Percentiles rank a stretch among this genome's conserved stretches.
phyloP scores from a whole-genome alignment of 2,113 vertebrate species.

The Cinclus cinclus region DNA sequence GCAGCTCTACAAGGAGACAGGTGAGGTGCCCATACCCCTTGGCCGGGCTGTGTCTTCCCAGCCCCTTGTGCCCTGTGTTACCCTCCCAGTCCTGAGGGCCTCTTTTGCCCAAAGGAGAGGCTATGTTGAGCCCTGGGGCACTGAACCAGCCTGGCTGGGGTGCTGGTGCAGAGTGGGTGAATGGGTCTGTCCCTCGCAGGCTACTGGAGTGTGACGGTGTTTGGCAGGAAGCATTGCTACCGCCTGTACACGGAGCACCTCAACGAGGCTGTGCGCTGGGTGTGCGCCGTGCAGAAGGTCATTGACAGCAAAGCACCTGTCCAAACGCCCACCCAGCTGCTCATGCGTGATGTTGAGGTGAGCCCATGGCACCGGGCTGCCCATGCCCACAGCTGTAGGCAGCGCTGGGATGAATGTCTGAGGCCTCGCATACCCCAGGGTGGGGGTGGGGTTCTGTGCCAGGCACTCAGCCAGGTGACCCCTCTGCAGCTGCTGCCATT shows the following conservation, averaged over 20 bases:
- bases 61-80: accelerated
- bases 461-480: accelerated
- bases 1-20: conserved; percentile 90
- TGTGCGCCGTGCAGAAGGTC: conserved; percentile 88
- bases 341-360: conserved; percentile 93
- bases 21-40: conserved; percentile 58
- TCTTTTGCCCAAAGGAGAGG: accelerated
- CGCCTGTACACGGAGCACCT: conserved; percentile 89
- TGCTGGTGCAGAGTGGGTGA: not conserved
- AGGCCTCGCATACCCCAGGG: accelerated
- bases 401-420: accelerated
- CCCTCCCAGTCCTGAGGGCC: not conserved
- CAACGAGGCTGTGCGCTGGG: conserved; percentile 92
- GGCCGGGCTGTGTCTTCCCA: accelerated
- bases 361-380: accelerated
- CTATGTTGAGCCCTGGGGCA: accelerated
- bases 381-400: accelerated
- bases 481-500: not conserved
- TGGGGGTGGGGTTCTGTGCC: not conserved
- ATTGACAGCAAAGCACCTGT: conserved; percentile 90
- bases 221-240: conserved; percentile 91
- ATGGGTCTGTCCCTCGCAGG: conserved; percentile 68
- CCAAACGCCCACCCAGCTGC: conserved; percentile 93
- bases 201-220: conserved; percentile 92
- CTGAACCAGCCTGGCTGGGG: not conserved